Conservation (phyloP, 37 sponge, comb jelly and placozoan genomes). For the Bolinopsis microptera region DNA sequence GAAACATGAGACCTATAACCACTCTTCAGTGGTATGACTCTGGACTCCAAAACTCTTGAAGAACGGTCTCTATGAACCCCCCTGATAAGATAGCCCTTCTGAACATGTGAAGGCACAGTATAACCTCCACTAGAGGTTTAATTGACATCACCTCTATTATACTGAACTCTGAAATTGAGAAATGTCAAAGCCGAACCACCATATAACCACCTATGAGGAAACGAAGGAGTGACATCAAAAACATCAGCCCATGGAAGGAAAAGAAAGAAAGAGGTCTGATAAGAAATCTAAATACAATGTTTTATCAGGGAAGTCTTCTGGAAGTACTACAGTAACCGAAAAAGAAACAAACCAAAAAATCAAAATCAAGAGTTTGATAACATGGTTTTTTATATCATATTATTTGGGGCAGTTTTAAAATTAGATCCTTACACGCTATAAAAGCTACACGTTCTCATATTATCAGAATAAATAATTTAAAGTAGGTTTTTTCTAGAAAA, state of each 20-base stretch:
- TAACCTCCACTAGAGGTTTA: conserved; percentile 27
- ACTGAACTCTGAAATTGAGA: conserved; percentile 42
- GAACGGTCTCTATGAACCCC: conserved; percentile 43
- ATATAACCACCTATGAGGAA: neutral
- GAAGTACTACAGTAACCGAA: too few species aligned
- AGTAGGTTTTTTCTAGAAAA: too few species aligned
- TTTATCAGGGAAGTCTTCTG: too few species aligned
- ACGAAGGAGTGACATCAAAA: neutral
- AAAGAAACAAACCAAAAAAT: too few species aligned
- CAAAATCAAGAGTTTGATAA: too few species aligned
- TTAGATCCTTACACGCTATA: too few species aligned
- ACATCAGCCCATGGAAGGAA: neutral
- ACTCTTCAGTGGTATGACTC: conserved; percentile 22
- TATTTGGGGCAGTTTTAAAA: too few species aligned
- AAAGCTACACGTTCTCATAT: too few species aligned
- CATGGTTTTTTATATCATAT: too few species aligned
- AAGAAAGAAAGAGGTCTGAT: neutral
- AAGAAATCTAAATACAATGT: too few species aligned
- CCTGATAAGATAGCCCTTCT: conserved; percentile 48
- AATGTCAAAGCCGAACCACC: neutral
- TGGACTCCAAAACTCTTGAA: neutral
- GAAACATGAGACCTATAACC: conserved; percentile 42
- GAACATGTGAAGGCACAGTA: conserved; percentile 60
- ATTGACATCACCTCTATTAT: conserved; percentile 30
- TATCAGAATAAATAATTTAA: too few species aligned